A percentile compares a stretch with the other conserved stretches of the same genome.
These are phyloP conservation scores for Vesta saturnalis DNA, from an alignment of 2,888 invertebrate genomes.

Conservation along the genomic window DNA sequence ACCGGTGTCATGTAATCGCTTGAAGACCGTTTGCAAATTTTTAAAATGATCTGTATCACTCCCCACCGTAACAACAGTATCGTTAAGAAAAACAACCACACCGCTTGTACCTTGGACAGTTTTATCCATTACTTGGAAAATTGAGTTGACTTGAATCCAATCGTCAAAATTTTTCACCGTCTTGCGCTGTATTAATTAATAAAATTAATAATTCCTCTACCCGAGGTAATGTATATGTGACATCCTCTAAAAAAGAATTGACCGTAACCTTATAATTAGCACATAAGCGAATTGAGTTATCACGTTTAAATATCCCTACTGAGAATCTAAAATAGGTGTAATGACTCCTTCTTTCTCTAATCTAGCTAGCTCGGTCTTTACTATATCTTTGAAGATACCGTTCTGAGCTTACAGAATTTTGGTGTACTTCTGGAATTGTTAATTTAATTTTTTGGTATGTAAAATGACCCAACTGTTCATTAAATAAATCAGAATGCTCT, in stretches of 20 bases:
- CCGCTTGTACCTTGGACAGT: background rate
- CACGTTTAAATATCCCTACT: background rate
- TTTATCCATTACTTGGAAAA: no score
- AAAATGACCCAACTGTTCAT: slow-evolving; percentile 1
- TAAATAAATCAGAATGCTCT: background rate
- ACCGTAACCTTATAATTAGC: slow-evolving; percentile 3
- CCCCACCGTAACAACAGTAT: no score
- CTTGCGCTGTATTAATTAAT: background rate
- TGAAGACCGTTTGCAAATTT: no score
- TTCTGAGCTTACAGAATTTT: background rate
- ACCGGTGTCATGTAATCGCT: no score
- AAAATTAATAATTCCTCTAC: background rate
- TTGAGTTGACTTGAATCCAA: background rate
- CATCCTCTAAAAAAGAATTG: background rate
- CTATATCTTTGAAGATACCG: background rate
- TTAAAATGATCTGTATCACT: no score
- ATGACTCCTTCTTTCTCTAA: background rate
- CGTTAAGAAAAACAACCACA: no score
- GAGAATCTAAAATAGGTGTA: background rate
- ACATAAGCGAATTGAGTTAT: slow-evolving; percentile 5
- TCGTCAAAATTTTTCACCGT: background rate
- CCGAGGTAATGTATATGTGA: background rate
- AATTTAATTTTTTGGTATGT: slow-evolving; percentile 1
- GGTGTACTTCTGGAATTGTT: background rate
- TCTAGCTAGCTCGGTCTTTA: slow-evolving; percentile 1